Evolutionary conservation across 2,888 invertebrate genomes (phyloP).

Genomic region (Chouioia cunea): DNA sequence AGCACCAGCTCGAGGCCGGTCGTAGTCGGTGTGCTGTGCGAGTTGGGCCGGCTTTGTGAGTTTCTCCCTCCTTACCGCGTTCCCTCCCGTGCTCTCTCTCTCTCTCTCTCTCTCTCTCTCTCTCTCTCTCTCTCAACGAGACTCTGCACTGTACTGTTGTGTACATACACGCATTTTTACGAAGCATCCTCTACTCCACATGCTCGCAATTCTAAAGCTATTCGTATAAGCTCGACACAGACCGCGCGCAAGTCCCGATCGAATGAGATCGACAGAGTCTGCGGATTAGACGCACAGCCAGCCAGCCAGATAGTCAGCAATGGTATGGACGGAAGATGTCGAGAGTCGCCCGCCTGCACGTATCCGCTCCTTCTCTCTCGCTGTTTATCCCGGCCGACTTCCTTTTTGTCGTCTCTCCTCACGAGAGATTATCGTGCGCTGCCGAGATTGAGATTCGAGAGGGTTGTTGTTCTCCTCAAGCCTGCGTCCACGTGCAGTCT

Average conservation of each 20-base stretch:
- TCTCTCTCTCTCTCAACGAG: background rate
- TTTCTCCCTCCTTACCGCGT: background rate
- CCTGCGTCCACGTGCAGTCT: background rate
- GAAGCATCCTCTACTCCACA: background rate
- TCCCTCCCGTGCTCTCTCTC: constrained; percentile 19
- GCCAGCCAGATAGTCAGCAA: background rate
- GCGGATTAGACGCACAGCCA: background rate
- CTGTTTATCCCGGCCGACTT: constrained; percentile 30
- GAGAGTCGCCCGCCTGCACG: constrained; percentile 15
- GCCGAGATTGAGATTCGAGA: constrained; percentile 32
- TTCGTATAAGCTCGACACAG: background rate
- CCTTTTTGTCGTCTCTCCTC: constrained; percentile 29
- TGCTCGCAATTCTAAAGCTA: background rate
- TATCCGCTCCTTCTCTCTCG: too few relatives aligned
- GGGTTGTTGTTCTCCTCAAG: too few relatives aligned
- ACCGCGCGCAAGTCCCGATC: constrained; percentile 26
- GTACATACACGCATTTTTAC: too few relatives aligned
- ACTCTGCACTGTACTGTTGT: too few relatives aligned
- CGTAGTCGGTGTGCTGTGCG: constrained; percentile 7
- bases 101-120: background rate
- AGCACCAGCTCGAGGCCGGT: constrained; percentile 4
- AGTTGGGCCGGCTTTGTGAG: constrained; percentile 18
- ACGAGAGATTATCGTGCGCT: constrained; percentile 33
- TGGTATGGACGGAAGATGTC: constrained; percentile 22
- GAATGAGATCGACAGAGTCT: constrained; percentile 14